These are phyloP conservation scores for Malurus splendens DNA, from an alignment of 2,797 vertebrate species.

Conservation along the genomic window DNA sequence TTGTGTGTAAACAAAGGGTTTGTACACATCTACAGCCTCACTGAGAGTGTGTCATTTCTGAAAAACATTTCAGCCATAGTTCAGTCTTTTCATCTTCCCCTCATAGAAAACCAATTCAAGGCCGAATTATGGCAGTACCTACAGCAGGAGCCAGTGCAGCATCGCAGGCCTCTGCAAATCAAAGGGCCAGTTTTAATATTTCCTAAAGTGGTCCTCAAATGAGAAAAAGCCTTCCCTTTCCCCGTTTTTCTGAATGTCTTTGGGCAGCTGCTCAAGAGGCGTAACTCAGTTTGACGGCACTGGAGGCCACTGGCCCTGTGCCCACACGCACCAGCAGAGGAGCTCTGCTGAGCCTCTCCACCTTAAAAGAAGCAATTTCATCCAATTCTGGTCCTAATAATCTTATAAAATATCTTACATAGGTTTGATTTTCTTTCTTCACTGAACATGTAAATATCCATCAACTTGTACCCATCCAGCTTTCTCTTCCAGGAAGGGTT, in stretches of 20 bases:
- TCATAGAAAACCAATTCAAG: neutral
- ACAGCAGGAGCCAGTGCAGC: neutral
- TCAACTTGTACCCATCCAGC: neutral
- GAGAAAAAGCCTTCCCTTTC: slow-evolving; percentile 8
- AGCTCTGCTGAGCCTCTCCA: neutral
- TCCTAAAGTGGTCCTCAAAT: neutral
- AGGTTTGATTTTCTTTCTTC: neutral
- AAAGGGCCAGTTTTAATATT: neutral
- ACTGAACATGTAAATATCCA: neutral
- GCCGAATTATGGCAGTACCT: neutral
- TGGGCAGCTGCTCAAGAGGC: neutral
- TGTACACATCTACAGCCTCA: neutral
- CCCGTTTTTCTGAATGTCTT: neutral
- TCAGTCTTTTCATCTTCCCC: neutral
- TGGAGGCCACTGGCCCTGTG: neutral
- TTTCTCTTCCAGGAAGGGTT: neutral
- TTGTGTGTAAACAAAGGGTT: slow-evolving; percentile 48
- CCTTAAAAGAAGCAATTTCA: neutral
- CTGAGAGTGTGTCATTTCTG: neutral
- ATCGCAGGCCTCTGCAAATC: neutral
- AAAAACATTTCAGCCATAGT: neutral
- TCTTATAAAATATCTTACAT: neutral
- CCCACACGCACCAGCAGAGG: neutral
- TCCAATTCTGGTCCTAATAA: neutral
- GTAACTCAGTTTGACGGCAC: neutral